Evolutionary conservation across 2,888 invertebrate species (phyloP), one percentile per base, ranked within the genome.

Genomic region (Branchellion lobata): DNA sequence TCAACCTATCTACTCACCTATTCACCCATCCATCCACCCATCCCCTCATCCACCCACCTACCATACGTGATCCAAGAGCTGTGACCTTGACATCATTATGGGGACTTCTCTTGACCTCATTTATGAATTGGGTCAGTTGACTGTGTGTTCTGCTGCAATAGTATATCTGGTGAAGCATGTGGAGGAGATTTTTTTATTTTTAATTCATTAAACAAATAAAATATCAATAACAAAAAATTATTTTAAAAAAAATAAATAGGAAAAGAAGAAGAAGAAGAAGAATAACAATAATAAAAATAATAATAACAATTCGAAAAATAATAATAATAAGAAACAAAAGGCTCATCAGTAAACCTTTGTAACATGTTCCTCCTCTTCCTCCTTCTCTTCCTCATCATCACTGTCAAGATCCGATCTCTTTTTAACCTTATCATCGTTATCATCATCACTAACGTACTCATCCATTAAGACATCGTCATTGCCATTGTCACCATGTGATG

Each of bases 111-210:
- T 92, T 91, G 0, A 98, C 91, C 90, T 99, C 99, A 69, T 92
- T 91, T n/a, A 96, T 91, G 88, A 99, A 94, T 87, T 99, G 99
- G 0, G 94, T 91, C 61, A 99, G 88, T 86, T 99, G 98, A 0
- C 98, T 96, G 88, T 99, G 98, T 3, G 99, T 99, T 84, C 99
- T 91, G 82, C 96, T 96, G 86, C 95, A 95, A 87, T 94, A 97
- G 85, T 92, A 94, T 82, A 99, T 93, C 92, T 89, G 85, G 27
- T 18, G 21, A 5, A n/a, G n/a, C 21, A n/a, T 24, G 5, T 18
- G 61, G 21, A 24, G 8, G 61, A 57, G 5, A 18, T 47, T 18
- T 14, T 14, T 47, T 14, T 47, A 47, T 14, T 47, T 47, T n/a
- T n/a, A n/a, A n/a, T n/a, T n/a, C n/a, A n/a, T n/a, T n/a, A n/a